Base-by-base conservation (phyloP, 1,140 invertebrate genomes). In the Marisa cornuarietis region DNA sequence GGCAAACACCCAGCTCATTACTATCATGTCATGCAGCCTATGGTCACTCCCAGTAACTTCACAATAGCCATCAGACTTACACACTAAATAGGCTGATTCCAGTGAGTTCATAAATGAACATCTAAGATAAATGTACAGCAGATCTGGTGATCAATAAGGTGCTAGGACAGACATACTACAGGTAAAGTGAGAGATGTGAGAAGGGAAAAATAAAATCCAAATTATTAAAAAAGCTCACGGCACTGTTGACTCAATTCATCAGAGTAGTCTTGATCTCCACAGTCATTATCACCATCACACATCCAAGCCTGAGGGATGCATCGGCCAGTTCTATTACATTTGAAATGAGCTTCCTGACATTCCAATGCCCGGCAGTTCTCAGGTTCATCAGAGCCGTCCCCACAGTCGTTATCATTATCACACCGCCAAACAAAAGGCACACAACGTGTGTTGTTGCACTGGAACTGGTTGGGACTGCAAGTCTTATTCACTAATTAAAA, bases 401-500 rank as follows among this genome's bases (percentile, higher is more conserved):
- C 93, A 84, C 96, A 97, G 87, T 97, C 96, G 88, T 98, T 96
- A 87, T 99, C 98, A 91, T 91, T 97, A 88, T 99, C 98, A 63
- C 96, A 97, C 73, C 85, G 98, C 97, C 0, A 94, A 88, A 89
- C 97, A 97, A 87, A 98, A 95, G 96, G 95, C 65, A 99, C 98
- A 85, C 97, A 99, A 8, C 97, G 92, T 0, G 97, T 97, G 5
- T 96, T 96, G 84, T 94, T 95, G 91, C 98, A 99, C 42, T 96
- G 93, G 93, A 98, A 99, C 90, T 99, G 96, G 85, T 95, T 96
- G 0, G 69, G 22, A 49, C 69, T 72, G 69, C 71, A 79, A 16
- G 61, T 72, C 42, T 71, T 61, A 18, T 79, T 73, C 16, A n/a
- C 58, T 79, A 69, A 14, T 52, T 11, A 72, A 49, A 13, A 72